Conservation (phyloP, 2,797 vertebrate species). For the Mastacembelus armatus region DNA sequence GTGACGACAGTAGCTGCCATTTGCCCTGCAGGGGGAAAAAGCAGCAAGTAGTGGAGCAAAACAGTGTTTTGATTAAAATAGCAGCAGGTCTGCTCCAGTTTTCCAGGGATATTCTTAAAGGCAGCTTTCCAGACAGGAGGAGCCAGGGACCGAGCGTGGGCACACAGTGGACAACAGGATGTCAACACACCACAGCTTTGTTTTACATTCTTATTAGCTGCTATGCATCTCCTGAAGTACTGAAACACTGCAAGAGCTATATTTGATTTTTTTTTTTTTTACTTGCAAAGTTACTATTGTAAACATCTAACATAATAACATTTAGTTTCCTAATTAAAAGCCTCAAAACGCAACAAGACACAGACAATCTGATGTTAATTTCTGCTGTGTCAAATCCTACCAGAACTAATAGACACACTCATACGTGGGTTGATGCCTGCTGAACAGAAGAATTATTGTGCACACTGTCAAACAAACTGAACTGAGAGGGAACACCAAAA, state of each 20-base stretch:
- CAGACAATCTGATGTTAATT: slow-evolving; percentile 6
- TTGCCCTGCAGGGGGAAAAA: slow-evolving; percentile 38
- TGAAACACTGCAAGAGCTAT: not conserved
- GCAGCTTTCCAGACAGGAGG: slow-evolving; percentile 49
- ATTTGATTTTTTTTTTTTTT: not conserved
- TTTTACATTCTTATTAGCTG: slow-evolving; percentile 34
- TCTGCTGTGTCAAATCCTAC: slow-evolving; percentile 19
- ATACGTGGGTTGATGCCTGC: slow-evolving; percentile 12
- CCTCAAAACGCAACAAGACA: not conserved
- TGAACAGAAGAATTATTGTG: slow-evolving; percentile 49
- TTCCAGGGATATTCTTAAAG: slow-evolving; percentile 60
- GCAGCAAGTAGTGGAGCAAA: slow-evolving; percentile 25
- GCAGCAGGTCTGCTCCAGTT: slow-evolving; percentile 50
- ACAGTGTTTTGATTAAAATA: slow-evolving; percentile 58
- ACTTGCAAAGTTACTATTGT: not conserved
- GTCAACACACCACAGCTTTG: slow-evolving; percentile 31
- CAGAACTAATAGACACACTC: slow-evolving; percentile 16
- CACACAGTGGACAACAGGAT: slow-evolving; percentile 21
- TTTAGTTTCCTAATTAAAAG: too few relatives aligned
- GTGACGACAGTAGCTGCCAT: slow-evolving; percentile 39
- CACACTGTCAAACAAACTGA: slow-evolving; percentile 50
- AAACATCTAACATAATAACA: too few relatives aligned
- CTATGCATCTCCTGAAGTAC: slow-evolving; percentile 6
- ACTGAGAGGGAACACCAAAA: slow-evolving; percentile 39
- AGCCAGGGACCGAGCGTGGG: slow-evolving; percentile 46